phyloP scores from a whole-genome alignment of 2,888 invertebrate genomes.

The Pomacea canaliculata region DNA sequence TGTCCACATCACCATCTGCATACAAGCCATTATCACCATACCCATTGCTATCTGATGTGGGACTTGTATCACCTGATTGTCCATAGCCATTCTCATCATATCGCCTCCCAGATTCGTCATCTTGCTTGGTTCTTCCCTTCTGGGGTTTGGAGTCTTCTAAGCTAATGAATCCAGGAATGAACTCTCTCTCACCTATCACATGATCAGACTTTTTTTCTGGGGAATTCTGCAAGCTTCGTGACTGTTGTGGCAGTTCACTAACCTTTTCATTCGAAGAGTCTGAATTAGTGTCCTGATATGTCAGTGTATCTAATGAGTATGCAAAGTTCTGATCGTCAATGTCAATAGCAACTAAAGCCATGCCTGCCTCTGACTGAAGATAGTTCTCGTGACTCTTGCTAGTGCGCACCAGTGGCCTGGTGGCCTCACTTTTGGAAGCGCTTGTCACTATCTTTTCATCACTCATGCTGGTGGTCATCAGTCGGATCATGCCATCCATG shows the following conservation, averaged over 20 bases:
- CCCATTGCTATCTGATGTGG: not conserved
- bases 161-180: constrained; percentile 63
- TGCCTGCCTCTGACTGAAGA: constrained; percentile 80
- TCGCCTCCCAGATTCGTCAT: not conserved
- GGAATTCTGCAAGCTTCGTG: constrained; percentile 49
- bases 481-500: constrained; percentile 23
- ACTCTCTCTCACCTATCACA: constrained; percentile 49
- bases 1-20: constrained; percentile 17
- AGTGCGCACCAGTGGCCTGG: constrained; percentile 82
- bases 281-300: constrained; percentile 73
- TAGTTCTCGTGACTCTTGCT: constrained; percentile 91
- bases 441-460: constrained; percentile 57
- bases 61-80: not conserved
- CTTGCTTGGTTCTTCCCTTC: constrained; percentile 36
- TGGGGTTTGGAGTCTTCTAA: constrained; percentile 49
- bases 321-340: constrained; percentile 90
- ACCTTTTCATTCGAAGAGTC: constrained; percentile 40
- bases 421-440: constrained; percentile 39
- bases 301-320: constrained; percentile 89
- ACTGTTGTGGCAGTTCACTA: constrained; percentile 32
- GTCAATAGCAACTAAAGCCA: constrained; percentile 89
- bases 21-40: constrained; percentile 12
- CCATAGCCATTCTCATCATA: constrained; percentile 18
- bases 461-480: constrained; percentile 58
- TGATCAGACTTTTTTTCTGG: constrained; percentile 41